Evolutionary conservation across 2,113 vertebrate species (phyloP).

Genomic region (Scytalopus superciliaris): DNA sequence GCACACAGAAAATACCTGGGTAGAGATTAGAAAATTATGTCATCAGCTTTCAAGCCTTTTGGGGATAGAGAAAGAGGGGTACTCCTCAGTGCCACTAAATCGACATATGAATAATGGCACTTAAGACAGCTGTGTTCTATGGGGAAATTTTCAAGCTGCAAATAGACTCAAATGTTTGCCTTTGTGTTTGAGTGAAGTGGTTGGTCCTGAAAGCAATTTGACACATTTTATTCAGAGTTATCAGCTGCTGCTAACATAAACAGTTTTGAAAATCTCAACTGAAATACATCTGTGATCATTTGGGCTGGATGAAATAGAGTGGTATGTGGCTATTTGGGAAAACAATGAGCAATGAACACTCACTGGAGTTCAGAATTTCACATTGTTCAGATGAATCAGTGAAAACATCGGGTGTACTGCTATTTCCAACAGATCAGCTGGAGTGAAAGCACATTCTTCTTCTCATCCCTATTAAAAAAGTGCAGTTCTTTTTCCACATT

Average conservation of each 20-base stretch:
- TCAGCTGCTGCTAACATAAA: slow-evolving; percentile 43
- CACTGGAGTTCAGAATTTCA: slow-evolving; percentile 41
- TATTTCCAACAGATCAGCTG: slow-evolving; percentile 53
- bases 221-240: slow-evolving; percentile 37
- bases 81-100: not conserved
- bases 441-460: slow-evolving; percentile 3
- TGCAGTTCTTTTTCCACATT: not conserved
- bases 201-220: slow-evolving; percentile 32
- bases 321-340: slow-evolving; percentile 7
- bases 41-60: not conserved
- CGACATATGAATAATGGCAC: not conserved
- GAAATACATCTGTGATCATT: slow-evolving; percentile 30
- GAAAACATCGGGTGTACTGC: slow-evolving; percentile 51
- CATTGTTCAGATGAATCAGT: slow-evolving; percentile 52
- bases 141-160: slow-evolving; percentile 6
- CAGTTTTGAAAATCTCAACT: not conserved
- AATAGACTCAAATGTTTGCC: not conserved
- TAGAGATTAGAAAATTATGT: not conserved
- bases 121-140: not conserved
- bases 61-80: not conserved
- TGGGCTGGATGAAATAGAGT: not conserved
- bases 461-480: slow-evolving; percentile 27
- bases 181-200: slow-evolving; percentile 11
- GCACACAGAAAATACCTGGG: not conserved
- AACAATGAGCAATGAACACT: slow-evolving; percentile 60